Evolutionary conservation across 2,888 invertebrate genomes (phyloP), one percentile per base, ranked within the genome.

Genomic region (Lysandra coridon): DNA sequence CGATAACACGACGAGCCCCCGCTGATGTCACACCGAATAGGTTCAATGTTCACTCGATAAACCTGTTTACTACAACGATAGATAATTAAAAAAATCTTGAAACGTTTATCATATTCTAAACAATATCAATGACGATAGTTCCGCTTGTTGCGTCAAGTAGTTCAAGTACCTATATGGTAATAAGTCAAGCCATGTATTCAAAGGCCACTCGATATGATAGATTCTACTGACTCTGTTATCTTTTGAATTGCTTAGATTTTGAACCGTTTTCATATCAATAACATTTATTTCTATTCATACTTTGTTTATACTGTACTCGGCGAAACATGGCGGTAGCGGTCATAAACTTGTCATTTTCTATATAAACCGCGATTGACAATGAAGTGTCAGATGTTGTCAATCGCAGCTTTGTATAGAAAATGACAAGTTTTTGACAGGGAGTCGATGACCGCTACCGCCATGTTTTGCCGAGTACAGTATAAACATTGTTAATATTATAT

Each of bases 21-120:
- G 69, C 82, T 78, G 81, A 81, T 82, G 80, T 76, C 81, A 80
- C 69, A 33, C 64, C 62, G 23, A 78, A 57, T 4, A 40, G 80
- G 83, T 83, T 84, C 84, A 83, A 82, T 80, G 83, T 81, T 83
- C 84, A 83, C 37, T n/a, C 78, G 84, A 84, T 85, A 84, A 84
- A 80, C 80, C 23, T 79, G 80, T 81, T 82, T 81, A 78, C 79
- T 80, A 81, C 73, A 79, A 78, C 60, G 62, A 79, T 30, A 33
- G 57, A 76, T 76, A 76, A 76, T 76, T 17, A 1, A 53, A 76
- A 74, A 74, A 74, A 3, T 76, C 76, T 57, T 76, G 53, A 53
- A 57, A 53, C 30, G 49, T 53, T 44, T 53, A 75, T 75, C 53
- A 53, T 75, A 49, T 75, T 75, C 49, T 53, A 53, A 75, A 53